Evolutionary conservation across 2,797 vertebrate species (phyloP).

Genomic region (Acanthurus leucopareius): DNA sequence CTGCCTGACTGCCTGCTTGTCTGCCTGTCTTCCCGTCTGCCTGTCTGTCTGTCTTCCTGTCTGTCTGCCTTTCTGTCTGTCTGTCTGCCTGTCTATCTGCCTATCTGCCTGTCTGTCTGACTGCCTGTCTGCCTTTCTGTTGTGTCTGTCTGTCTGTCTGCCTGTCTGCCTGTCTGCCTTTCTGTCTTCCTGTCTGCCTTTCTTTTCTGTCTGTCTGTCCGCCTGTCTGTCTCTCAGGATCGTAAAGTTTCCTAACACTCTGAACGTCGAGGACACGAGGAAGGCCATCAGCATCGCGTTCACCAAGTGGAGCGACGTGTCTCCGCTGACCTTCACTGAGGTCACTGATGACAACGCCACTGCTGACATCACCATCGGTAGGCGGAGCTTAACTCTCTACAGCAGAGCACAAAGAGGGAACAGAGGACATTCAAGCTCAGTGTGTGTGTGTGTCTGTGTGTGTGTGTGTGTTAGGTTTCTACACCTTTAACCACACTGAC

Average conservation of each 20-base stretch:
- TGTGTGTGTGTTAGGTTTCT: slow-evolving; percentile 84
- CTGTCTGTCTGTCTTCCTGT: no score
- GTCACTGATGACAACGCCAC: slow-evolving; percentile 67
- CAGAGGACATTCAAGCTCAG: no score
- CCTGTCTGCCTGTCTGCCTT: no score
- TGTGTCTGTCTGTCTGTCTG: neutral
- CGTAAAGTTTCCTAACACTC: slow-evolving; percentile 85
- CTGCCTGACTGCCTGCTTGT: neutral
- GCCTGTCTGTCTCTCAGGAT: slow-evolving; percentile 75
- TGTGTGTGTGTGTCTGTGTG: slow-evolving; percentile 8
- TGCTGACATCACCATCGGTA: slow-evolving; percentile 87
- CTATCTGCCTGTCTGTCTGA: no score
- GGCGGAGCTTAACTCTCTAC: neutral
- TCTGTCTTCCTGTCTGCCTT: no score
- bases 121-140: neutral
- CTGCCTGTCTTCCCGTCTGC: neutral
- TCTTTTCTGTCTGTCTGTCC: no score
- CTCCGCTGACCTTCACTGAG: slow-evolving; percentile 85
- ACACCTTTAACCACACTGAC: slow-evolving; percentile 89
- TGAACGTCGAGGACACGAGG: slow-evolving; percentile 87
- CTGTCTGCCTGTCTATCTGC: no score
- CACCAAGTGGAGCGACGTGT: slow-evolving; percentile 90
- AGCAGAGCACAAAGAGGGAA: neutral
- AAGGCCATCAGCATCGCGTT: slow-evolving; percentile 88
- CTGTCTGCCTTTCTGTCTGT: no score